phyloP scores from a whole-genome alignment of 2,888 invertebrate species.

The Meta bourneti region DNA sequence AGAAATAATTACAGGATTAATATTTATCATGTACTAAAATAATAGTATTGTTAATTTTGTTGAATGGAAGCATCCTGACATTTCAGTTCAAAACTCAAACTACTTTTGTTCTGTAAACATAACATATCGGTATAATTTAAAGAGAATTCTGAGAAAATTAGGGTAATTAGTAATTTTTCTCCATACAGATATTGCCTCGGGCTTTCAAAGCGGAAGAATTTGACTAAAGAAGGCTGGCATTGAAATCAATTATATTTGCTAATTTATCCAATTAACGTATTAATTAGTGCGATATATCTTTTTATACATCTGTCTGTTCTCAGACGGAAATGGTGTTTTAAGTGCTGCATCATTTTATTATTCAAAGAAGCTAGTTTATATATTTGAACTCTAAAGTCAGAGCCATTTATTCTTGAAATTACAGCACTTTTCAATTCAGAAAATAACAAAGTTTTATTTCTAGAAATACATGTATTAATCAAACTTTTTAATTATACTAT shows the following conservation, averaged over 20 bases:
- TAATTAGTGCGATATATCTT: conserved; percentile 23
- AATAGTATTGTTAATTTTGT: background rate
- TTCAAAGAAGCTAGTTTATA: background rate
- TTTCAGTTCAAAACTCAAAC: background rate
- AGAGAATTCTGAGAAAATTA: background rate
- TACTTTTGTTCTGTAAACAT: background rate
- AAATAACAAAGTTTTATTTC: no score
- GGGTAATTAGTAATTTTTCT: conserved; percentile 30
- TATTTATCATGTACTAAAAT: background rate
- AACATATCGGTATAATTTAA: background rate
- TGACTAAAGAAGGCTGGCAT: background rate
- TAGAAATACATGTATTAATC: no score
- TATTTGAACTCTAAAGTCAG: background rate
- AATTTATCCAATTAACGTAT: conserved; percentile 44
- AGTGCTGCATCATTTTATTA: background rate
- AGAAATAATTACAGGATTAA: background rate
- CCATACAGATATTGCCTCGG: conserved; percentile 1
- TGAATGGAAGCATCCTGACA: background rate
- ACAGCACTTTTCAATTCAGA: background rate
- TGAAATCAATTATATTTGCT: conserved; percentile 31
- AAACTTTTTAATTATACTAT: no score
- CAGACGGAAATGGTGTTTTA: background rate
- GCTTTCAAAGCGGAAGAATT: conserved; percentile 8
- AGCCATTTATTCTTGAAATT: background rate
- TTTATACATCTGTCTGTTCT: background rate